phyloP scores from a whole-genome alignment of 2,797 vertebrate species.

The Cacajao melanocephalus region DNA sequence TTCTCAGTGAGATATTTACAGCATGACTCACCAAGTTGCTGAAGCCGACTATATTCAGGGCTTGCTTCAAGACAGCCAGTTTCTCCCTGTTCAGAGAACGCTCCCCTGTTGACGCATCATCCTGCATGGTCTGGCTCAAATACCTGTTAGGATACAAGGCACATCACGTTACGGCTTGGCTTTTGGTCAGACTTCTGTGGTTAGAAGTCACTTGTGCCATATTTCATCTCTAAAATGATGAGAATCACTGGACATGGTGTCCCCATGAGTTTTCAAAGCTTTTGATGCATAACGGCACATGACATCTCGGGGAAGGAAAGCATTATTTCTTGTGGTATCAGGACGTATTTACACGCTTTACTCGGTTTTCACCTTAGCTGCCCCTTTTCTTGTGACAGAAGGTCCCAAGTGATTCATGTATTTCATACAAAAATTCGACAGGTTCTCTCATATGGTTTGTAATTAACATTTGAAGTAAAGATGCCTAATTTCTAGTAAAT shows the following conservation, averaged over 20 bases:
- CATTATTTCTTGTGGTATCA: not conserved
- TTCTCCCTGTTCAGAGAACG: constrained; percentile 90
- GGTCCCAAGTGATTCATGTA: not conserved
- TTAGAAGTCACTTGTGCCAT: not conserved
- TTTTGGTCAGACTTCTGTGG: not conserved
- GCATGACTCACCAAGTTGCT: constrained; percentile 90
- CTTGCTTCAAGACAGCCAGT: constrained; percentile 89
- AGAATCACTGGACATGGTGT: not conserved
- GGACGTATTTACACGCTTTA: not conserved
- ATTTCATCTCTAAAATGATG: not conserved
- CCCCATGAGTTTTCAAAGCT: not conserved
- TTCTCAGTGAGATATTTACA: constrained; percentile 28
- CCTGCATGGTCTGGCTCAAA: constrained; percentile 82
- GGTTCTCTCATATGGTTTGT: not conserved
- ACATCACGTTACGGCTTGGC: not conserved
- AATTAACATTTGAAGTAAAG: not conserved
- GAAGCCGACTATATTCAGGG: constrained; percentile 91
- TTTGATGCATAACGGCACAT: not conserved
- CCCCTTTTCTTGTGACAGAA: not conserved
- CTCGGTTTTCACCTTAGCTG: constrained; percentile 6
- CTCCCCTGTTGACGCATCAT: constrained; percentile 83
- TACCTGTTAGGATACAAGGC: constrained; percentile 85
- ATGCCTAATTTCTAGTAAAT: not conserved
- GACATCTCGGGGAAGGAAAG: constrained; percentile 43
- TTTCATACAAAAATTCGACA: not conserved